Conservation (phyloP, 2,888 invertebrate genomes). For the Hemaris fuciformis region DNA sequence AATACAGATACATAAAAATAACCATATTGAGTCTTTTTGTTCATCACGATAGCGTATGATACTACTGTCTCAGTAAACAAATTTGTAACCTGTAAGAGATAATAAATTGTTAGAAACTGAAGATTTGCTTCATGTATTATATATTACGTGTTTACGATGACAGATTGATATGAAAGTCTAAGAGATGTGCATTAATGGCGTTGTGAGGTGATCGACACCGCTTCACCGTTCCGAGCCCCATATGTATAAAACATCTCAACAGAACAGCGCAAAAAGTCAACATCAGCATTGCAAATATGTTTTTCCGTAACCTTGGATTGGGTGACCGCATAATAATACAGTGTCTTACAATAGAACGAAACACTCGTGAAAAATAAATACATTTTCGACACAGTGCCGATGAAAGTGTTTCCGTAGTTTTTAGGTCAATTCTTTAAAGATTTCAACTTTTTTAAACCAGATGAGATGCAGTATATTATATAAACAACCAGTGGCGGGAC, state of each 20-base stretch:
- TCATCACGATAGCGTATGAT: too few species aligned
- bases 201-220: slow-evolving; percentile 64
- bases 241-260: slow-evolving; percentile 66
- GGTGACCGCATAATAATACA: slow-evolving; percentile 47
- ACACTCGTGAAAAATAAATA: neutral
- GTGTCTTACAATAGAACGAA: slow-evolving; percentile 7
- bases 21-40: too few species aligned
- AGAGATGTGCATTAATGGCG: slow-evolving; percentile 30
- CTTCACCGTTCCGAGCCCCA: slow-evolving; percentile 50
- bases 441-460: too few species aligned
- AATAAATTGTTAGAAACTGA: neutral
- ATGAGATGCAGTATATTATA: too few species aligned
- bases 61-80: too few species aligned
- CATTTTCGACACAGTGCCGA: neutral
- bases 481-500: too few species aligned
- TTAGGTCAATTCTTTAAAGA: neutral
- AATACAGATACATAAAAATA: too few species aligned
- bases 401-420: neutral
- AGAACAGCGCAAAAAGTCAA: slow-evolving; percentile 64
- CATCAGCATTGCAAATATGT: slow-evolving; percentile 68
- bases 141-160: neutral
- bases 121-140: slow-evolving; percentile 16
- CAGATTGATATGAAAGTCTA: slow-evolving; percentile 26
- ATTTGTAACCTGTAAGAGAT: neutral
- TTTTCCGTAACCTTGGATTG: slow-evolving; percentile 71